Percentiles rank a stretch among this genome's conserved stretches.
Evolutionary conservation across 2,113 vertebrate genomes (phyloP).

Genomic region (Myrmecobius fasciatus): DNA sequence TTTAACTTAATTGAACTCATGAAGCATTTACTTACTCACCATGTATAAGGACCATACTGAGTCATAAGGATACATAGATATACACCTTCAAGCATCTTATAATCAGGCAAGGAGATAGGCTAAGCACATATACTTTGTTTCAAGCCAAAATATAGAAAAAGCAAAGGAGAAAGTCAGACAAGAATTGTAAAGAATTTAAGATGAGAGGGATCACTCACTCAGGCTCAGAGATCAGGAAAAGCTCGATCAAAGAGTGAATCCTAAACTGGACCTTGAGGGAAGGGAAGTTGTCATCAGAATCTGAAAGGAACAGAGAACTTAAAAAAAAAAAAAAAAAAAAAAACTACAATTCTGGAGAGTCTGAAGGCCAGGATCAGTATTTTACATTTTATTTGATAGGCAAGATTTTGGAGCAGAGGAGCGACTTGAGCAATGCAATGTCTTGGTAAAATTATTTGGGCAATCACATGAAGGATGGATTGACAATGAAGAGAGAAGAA

Average conservation of each 20-base stretch:
- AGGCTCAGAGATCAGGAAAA: background rate
- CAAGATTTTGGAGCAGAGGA: background rate
- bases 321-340: no score
- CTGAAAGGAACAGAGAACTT: background rate
- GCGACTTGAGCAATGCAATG: background rate
- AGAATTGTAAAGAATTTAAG: background rate
- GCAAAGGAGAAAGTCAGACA: background rate
- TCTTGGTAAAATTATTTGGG: background rate
- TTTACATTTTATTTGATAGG: background rate
- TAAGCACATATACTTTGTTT: background rate
- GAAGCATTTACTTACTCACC: background rate
- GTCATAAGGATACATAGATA: background rate
- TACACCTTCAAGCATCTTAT: background rate
- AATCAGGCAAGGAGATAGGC: background rate
- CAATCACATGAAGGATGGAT: background rate
- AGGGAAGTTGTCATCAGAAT: background rate
- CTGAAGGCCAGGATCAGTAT: background rate
- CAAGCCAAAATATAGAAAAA: background rate
- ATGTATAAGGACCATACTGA: rapidly evolving
- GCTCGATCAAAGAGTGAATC: background rate
- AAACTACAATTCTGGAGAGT: background rate
- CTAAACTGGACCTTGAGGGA: background rate
- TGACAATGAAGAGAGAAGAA: background rate
- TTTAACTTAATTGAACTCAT: background rate
- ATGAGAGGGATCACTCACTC: background rate